phyloP scores from a whole-genome alignment of 2,888 invertebrate species.

The Andrena fulva region DNA sequence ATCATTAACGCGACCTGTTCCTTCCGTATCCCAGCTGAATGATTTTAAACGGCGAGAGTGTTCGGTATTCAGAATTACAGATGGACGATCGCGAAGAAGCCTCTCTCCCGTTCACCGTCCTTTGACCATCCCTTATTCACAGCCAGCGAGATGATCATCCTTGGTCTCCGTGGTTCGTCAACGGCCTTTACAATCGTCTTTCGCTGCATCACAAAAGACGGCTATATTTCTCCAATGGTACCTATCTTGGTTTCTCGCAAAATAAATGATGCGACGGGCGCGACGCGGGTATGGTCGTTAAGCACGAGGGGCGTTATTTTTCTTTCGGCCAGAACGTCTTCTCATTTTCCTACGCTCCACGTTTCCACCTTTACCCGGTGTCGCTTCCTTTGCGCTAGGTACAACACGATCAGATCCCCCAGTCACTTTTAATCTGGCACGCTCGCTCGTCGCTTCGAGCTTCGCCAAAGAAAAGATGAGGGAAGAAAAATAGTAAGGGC shows the following conservation, averaged over 20 bases:
- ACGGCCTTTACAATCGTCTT: conserved; percentile 34
- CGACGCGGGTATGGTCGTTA: conserved; percentile 48
- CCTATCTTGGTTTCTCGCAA: conserved; percentile 7
- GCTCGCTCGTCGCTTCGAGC: conserved; percentile 32
- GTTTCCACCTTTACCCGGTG: conserved; percentile 10
- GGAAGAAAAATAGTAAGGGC: no score
- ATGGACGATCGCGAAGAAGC: not conserved
- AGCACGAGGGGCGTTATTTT: conserved; percentile 44
- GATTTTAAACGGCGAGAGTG: not conserved
- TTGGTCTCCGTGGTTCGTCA: not conserved
- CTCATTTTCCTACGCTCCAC: conserved; percentile 43
- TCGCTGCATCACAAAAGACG: not conserved
- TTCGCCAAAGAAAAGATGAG: not conserved
- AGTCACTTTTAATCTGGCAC: conserved; percentile 38
- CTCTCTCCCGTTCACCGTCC: not conserved
- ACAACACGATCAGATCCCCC: conserved; percentile 29
- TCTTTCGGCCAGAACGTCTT: conserved; percentile 51
- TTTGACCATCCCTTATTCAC: not conserved
- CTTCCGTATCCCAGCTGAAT: not conserved
- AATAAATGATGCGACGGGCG: conserved; percentile 50
- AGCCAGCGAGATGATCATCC: not conserved
- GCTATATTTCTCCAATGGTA: conserved; percentile 13
- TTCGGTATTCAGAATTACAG: no score
- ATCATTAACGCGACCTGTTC: not conserved
- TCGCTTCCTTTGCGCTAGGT: conserved; percentile 27